phyloP scores from a whole-genome alignment of 2,888 invertebrate genomes.

The Agrotis puta region DNA sequence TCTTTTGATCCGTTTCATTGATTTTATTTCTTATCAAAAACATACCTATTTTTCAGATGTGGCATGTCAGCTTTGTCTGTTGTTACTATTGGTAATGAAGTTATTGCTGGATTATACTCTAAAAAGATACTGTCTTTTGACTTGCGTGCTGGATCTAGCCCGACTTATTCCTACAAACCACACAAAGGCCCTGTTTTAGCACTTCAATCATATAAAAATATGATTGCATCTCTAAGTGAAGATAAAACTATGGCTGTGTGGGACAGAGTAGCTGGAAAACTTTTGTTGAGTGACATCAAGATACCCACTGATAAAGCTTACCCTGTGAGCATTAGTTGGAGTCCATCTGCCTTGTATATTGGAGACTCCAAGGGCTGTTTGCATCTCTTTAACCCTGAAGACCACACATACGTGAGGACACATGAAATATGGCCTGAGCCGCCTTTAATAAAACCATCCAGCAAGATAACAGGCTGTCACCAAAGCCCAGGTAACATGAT shows the following conservation, averaged over 20 bases:
- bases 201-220: slow-evolving; percentile 80
- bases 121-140: slow-evolving; percentile 90
- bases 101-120: slow-evolving; percentile 90
- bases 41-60: slow-evolving; percentile 74
- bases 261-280: slow-evolving; percentile 89
- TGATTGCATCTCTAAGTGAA: slow-evolving; percentile 91
- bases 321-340: slow-evolving; percentile 86
- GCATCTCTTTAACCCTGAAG: slow-evolving; percentile 84
- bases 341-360: slow-evolving; percentile 82
- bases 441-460: slow-evolving; percentile 77
- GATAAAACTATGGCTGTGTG: slow-evolving; percentile 91
- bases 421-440: slow-evolving; percentile 84
- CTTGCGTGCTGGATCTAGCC: slow-evolving; percentile 81
- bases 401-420: slow-evolving; percentile 75
- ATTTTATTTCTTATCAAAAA: background rate
- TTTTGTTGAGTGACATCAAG: slow-evolving; percentile 80
- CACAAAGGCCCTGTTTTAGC: slow-evolving; percentile 90
- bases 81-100: slow-evolving; percentile 83
- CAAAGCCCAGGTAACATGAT: slow-evolving; percentile 84
- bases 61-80: slow-evolving; percentile 90
- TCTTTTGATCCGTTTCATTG: background rate
- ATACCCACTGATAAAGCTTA: slow-evolving; percentile 83
- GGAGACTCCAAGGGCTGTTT: slow-evolving; percentile 87
- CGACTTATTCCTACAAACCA: slow-evolving; percentile 84
- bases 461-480: slow-evolving; percentile 84